A percentile compares a stretch with the other conserved stretches of the same genome.
phyloP scores from a whole-genome alignment of 1,140 invertebrate genomes.

The Hypsibius dujardini region DNA sequence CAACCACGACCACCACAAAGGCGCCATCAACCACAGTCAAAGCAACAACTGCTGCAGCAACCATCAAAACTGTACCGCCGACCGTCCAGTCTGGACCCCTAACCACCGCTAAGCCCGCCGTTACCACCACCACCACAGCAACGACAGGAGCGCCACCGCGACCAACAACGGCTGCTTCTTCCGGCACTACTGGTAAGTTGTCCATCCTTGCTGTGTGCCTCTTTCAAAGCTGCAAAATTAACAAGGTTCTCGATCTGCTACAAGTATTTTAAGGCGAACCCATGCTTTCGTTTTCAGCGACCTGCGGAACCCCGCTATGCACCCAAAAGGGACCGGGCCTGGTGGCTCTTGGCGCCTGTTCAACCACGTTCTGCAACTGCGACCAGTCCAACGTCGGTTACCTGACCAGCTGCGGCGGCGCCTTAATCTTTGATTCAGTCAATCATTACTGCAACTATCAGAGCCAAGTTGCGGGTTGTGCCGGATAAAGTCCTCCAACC shows the following conservation, averaged over 20 bases:
- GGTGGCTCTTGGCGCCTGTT: not conserved
- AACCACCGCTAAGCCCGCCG: not conserved
- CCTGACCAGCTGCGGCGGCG: not conserved
- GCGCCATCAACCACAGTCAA: not conserved
- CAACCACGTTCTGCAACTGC: not conserved
- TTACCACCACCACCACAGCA: no score
- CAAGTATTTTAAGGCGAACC: no score
- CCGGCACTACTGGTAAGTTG: no score
- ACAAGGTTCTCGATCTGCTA: no score
- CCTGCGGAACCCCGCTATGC: not conserved
- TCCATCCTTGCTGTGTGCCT: no score
- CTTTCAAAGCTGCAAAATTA: no score
- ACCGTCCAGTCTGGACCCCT: not conserved
- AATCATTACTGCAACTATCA: not conserved
- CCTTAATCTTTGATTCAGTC: not conserved
- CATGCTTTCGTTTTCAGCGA: not conserved
- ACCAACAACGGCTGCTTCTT: no score
- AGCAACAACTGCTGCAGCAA: not conserved
- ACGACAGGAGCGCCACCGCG: no score
- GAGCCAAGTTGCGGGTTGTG: not conserved
- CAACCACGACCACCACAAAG: slow-evolving; percentile 1
- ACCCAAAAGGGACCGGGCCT: not conserved
- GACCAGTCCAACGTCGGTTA: not conserved
- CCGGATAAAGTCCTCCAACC: no score
- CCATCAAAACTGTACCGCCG: not conserved